phyloP scores from a whole-genome alignment of 2,113 vertebrate species.

The Otis tarda region DNA sequence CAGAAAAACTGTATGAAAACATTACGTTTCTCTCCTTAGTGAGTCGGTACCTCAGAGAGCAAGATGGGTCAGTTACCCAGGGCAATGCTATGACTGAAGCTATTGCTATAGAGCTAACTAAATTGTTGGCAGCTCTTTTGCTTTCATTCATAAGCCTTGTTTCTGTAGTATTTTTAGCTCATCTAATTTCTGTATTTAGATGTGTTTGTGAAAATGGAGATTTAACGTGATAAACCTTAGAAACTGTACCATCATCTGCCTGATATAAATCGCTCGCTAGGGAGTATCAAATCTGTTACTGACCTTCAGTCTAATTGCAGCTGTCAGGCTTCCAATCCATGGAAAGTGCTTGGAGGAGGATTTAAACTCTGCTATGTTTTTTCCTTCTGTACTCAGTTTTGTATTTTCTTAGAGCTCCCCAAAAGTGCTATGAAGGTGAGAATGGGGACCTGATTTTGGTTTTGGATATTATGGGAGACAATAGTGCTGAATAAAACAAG shows the following conservation, averaged over 20 bases:
- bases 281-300: not conserved
- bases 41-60: not conserved
- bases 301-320: not conserved
- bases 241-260: not conserved
- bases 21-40: not conserved
- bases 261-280: not conserved
- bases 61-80: not conserved
- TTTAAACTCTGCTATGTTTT: not conserved
- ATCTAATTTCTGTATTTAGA: slow-evolving; percentile 11
- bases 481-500: not conserved
- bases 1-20: not conserved
- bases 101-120: not conserved
- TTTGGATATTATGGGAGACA: not conserved
- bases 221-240: not conserved
- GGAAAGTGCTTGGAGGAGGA: not conserved
- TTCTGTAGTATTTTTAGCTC: slow-evolving; percentile 9
- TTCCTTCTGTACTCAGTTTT: not conserved
- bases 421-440: not conserved
- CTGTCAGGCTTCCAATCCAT: not conserved
- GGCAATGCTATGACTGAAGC: not conserved
- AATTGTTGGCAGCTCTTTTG: not conserved
- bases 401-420: not conserved
- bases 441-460: not conserved
- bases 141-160: not conserved
- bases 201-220: not conserved